Evolutionary conservation across 2,113 vertebrate genomes (phyloP), one percentile per base, ranked within the genome.

Genomic region (Gobio gobio): DNA sequence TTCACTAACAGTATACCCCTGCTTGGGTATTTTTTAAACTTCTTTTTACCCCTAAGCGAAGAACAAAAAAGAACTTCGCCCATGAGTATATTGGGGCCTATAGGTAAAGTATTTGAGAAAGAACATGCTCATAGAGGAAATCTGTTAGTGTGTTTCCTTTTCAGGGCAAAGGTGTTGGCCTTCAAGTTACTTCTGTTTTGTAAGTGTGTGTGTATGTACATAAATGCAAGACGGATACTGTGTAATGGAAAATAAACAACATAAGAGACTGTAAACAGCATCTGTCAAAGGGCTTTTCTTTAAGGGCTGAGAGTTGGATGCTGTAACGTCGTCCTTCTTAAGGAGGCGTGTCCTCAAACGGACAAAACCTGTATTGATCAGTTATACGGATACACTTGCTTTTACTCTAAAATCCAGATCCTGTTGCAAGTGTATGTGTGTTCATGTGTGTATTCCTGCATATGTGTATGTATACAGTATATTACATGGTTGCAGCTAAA

Each of bases 231-330:
- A 82, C 36, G 73, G 70, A 87, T 43, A 66, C 45, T 66, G 45
- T 81, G 58, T 14, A 84, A 75, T 70, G 66, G 58, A 86, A 84
- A 83, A 86, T 68, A 86, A 88, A 86, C 87, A 70, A 85, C 26
- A 36, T 29, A 16, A 5, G 68, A 16, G 81, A 77, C 56, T 82
- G 75, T 85, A 83, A 88, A 85, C 83, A 85, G 24, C 87, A 79
- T 75, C 79, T 85, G 83, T 88, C 79, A 45, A 68, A 24, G 78
- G 74, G 49, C 73, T 74, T 83, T 49, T 73, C 72, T 74, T 8
- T 22, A 76, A 54, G 75, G 26, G 33, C 75, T 54, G 54, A 43
- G 49, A 29, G 43, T 33, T 78, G 54, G 59, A 80, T 61, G 47
- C 14, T 51, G 58, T 26, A 58, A 51, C 10, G 70, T 22, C 24